Evolutionary conservation across 2,797 vertebrate genomes (phyloP).

Genomic region (Macropus fuliginosus): DNA sequence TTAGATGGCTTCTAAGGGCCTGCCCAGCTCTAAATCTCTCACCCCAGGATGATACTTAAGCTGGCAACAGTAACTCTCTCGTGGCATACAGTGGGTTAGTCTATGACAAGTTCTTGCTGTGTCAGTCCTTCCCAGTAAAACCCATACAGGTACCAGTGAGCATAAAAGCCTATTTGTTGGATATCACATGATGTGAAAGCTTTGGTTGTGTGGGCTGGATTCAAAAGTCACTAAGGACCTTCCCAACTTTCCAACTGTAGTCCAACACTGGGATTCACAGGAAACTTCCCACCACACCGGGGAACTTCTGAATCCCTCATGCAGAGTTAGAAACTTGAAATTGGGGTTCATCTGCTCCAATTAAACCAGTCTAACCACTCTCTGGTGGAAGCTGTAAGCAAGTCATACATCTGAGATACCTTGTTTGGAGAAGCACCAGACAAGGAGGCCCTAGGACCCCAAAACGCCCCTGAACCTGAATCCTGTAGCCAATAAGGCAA

Average conservation of each 20-base stretch:
- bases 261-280: constrained; percentile 11
- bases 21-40: background rate
- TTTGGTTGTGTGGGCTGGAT: background rate
- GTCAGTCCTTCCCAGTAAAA: background rate
- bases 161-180: background rate
- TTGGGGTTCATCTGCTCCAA: background rate
- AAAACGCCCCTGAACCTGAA: constrained; percentile 74
- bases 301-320: constrained; percentile 45
- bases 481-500: background rate
- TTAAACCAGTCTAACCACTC: constrained; percentile 12
- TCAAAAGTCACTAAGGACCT: background rate
- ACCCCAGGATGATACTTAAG: background rate
- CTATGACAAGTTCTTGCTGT: background rate
- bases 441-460: background rate
- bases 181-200: background rate
- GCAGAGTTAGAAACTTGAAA: constrained; percentile 7
- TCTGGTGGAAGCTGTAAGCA: background rate
- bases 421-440: background rate
- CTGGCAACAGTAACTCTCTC: background rate
- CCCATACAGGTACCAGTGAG: background rate
- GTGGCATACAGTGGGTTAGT: background rate
- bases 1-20: background rate
- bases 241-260: background rate
- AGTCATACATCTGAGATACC: background rate
- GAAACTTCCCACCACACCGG: constrained; percentile 51